Base-by-base conservation (phyloP, 2,888 invertebrate genomes). In the Hydroisotoma schaefferi region DNA sequence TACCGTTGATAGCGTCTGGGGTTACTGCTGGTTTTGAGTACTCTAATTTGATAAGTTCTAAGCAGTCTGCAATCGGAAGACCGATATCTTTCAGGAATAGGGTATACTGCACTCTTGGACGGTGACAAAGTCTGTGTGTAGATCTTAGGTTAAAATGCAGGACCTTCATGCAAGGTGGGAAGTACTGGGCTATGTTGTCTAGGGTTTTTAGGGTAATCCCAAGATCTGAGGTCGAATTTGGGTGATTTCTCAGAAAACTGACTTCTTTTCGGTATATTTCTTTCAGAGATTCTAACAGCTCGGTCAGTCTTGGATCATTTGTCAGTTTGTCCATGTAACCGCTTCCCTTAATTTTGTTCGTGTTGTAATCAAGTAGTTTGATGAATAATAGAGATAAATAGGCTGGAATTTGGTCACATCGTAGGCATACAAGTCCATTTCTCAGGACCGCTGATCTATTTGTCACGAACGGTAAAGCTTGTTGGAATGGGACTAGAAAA, bases 21-120 rank as follows among this genome's bases (percentile, higher is more conserved):
- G 20, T 20, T 12, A 22, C 59, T 62, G 75, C 74, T 44, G 77
- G 76, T 71, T 82, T 79, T 1, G 79, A 80, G 75, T 87, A 87
- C 74, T 86, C 85, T 22, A 74, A 70, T 74, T 79, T 81, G 86
- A 87, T 87, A 75, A 86, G 85, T 25, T 77, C 75, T 44, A 86
- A 73, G 10, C 86, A 81, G 74, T 87, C 84, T 59, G 83, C 79
- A 26, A 86, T 73, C 2, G 84, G 80, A 80, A 87, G 80, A 0
- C 87, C 87, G 72, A 84, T 82, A 69, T 86, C 86, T 78, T 87
- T 87, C 52, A 87, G 76, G 76, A 85, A 87, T 25, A 87, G 77
- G 61, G 84, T 86, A 68, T 85, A 85, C 70, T 83, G 81, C 71
- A 87, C 85, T 71, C 83, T 77, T 28, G 80, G 83, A 64, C 81